These are phyloP conservation scores for Prosopocoilus inquinatus DNA, from an alignment of 2,888 invertebrate genomes.

Conservation along the genomic window DNA sequence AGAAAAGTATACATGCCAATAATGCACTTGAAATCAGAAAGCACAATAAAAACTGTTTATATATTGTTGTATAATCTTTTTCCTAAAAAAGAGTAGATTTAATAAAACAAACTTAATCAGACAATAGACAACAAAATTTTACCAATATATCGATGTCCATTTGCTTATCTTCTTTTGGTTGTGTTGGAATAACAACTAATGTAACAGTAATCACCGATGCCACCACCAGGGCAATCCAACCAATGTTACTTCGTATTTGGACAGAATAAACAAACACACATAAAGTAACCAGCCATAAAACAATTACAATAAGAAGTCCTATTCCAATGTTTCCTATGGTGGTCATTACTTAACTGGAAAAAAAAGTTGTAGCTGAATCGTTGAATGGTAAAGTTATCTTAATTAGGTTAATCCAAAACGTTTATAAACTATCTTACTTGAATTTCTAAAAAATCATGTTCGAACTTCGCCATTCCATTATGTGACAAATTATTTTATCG, in stretches of 20 bases:
- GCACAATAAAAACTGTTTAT: constrained; percentile 51
- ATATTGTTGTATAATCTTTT: constrained; percentile 56
- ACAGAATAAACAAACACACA: constrained; percentile 64
- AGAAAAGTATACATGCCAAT: constrained; percentile 51
- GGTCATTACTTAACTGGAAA: constrained; percentile 26
- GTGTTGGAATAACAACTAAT: constrained; percentile 60
- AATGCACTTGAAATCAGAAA: constrained; percentile 51
- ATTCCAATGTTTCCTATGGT: constrained; percentile 56
- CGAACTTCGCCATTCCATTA: no score
- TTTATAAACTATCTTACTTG: no score
- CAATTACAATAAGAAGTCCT: constrained; percentile 64
- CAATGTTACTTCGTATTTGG: constrained; percentile 64
- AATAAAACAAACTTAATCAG: not conserved
- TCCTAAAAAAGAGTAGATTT: constrained; percentile 52
- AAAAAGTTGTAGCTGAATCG: not conserved
- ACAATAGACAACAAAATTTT: not conserved
- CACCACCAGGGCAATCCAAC: constrained; percentile 58
- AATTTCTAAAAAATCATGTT: no score
- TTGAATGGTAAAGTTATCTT: no score
- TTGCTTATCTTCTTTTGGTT: constrained; percentile 30
- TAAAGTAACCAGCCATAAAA: constrained; percentile 63
- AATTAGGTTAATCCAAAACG: no score
- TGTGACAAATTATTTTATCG: no score
- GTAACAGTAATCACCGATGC: constrained; percentile 59
- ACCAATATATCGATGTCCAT: constrained; percentile 1